These are phyloP conservation scores for Gila orcuttii DNA, from an alignment of 2,113 vertebrate species.

Conservation along the genomic window DNA sequence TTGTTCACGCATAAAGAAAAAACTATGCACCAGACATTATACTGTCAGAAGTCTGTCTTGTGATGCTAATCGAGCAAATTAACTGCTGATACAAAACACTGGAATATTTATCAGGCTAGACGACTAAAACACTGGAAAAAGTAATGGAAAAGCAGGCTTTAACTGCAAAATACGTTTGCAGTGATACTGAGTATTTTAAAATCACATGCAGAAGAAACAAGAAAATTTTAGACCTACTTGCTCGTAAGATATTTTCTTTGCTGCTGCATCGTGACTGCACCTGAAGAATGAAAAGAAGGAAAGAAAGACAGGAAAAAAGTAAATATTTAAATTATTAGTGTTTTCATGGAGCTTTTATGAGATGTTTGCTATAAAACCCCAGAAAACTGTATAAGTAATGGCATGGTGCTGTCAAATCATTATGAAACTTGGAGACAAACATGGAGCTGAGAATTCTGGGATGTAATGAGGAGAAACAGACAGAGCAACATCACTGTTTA, in stretches of 20 bases:
- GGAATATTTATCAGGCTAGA: neutral
- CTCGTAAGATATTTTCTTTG: slow-evolving; percentile 99
- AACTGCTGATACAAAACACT: neutral
- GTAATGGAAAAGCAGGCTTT: no score
- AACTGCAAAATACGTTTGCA: no score
- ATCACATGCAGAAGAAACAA: neutral
- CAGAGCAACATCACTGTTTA: neutral
- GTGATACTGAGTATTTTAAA: neutral
- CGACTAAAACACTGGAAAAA: neutral
- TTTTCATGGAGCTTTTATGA: slow-evolving; percentile 43
- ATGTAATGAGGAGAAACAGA: slow-evolving; percentile 53
- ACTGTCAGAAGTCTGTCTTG: neutral
- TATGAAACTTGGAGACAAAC: slow-evolving; percentile 40
- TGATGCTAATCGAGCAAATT: neutral
- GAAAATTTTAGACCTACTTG: slow-evolving; percentile 84
- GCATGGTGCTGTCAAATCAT: slow-evolving; percentile 34
- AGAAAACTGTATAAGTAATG: slow-evolving; percentile 54
- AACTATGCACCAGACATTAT: neutral
- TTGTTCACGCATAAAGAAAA: neutral
- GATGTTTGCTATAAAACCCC: slow-evolving; percentile 61
- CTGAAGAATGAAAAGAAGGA: slow-evolving; percentile 77
- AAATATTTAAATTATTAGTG: neutral
- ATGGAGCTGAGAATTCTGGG: slow-evolving; percentile 48
- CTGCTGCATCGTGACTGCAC: slow-evolving; percentile 99
- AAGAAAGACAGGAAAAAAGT: neutral